Conservation (phyloP, 1,140 invertebrate genomes). For the Bombus cullumanus region DNA sequence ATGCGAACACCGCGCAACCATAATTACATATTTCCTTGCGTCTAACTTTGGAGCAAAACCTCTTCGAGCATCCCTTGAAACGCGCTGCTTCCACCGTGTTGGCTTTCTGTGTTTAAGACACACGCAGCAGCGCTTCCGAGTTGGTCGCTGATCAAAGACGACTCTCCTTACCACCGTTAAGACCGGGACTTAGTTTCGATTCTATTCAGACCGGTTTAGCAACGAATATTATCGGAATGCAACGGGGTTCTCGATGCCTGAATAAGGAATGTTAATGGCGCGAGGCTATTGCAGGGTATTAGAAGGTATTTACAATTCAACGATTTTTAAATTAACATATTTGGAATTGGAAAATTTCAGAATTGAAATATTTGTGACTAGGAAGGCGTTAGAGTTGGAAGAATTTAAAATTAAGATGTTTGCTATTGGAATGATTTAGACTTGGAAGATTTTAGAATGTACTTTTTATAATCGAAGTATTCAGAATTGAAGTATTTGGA, state of each 20-base stretch:
- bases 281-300: no score
- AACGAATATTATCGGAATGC: background rate
- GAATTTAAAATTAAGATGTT: no score
- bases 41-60: background rate
- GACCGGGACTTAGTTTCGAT: background rate
- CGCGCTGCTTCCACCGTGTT: background rate
- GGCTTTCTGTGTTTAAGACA: background rate
- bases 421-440: background rate
- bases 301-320: no score
- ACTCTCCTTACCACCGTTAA: background rate
- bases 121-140: background rate
- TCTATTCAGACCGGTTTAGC: background rate
- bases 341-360: background rate
- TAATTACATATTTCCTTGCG: slow-evolving; percentile 31
- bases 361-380: background rate
- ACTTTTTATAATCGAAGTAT: background rate
- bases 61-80: slow-evolving; percentile 7
- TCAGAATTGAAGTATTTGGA: background rate
- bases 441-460: background rate
- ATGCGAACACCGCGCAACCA: slow-evolving; percentile 5
- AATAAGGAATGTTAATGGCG: no score
- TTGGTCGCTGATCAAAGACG: slow-evolving; percentile 14
- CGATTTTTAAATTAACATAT: no score
- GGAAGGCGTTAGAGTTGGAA: no score
- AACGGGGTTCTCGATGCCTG: background rate